Percentiles rank a stretch among this genome's conserved stretches.
phyloP scores from a whole-genome alignment of 2,888 invertebrate species.

The Epistrophella euchroma region DNA sequence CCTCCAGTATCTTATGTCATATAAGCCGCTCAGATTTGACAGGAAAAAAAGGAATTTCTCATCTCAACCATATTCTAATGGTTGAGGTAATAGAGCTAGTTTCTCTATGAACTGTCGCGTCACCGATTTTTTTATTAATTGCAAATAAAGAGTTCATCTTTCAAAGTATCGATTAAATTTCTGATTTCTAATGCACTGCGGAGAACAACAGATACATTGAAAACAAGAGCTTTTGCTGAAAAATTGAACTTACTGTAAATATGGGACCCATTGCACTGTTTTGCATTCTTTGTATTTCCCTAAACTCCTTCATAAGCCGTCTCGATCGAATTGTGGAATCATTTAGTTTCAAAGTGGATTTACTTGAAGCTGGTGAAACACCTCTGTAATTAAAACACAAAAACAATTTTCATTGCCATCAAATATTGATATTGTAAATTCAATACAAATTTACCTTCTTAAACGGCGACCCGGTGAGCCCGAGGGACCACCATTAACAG shows the following conservation, averaged over 20 bases:
- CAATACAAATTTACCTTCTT: slow-evolving; percentile 73
- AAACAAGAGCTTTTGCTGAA: neutral
- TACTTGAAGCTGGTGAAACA: slow-evolving; percentile 84
- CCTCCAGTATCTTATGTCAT: too few relatives aligned
- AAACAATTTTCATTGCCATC: slow-evolving; percentile 14
- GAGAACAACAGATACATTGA: too few relatives aligned
- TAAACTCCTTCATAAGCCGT: slow-evolving; percentile 93
- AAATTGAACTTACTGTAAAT: slow-evolving; percentile 86
- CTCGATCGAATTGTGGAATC: slow-evolving; percentile 89
- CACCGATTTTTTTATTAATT: too few relatives aligned
- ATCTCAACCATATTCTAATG: too few relatives aligned
- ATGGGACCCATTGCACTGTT: slow-evolving; percentile 88
- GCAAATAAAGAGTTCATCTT: too few relatives aligned
- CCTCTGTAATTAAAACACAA: slow-evolving; percentile 73
- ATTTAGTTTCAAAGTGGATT: slow-evolving; percentile 84
- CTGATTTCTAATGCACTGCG: too few relatives aligned
- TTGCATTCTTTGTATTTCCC: slow-evolving; percentile 91
- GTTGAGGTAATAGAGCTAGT: too few relatives aligned
- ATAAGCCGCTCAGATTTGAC: too few relatives aligned
- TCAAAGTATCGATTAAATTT: too few relatives aligned
- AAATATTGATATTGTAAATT: slow-evolving; percentile 8
- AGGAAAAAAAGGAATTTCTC: too few relatives aligned
- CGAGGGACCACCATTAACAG: slow-evolving; percentile 83
- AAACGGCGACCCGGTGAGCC: slow-evolving; percentile 86
- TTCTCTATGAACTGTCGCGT: too few relatives aligned